These are phyloP conservation scores for Artibeus lituratus DNA, from an alignment of 2,797 vertebrate genomes.

Conservation along the genomic window DNA sequence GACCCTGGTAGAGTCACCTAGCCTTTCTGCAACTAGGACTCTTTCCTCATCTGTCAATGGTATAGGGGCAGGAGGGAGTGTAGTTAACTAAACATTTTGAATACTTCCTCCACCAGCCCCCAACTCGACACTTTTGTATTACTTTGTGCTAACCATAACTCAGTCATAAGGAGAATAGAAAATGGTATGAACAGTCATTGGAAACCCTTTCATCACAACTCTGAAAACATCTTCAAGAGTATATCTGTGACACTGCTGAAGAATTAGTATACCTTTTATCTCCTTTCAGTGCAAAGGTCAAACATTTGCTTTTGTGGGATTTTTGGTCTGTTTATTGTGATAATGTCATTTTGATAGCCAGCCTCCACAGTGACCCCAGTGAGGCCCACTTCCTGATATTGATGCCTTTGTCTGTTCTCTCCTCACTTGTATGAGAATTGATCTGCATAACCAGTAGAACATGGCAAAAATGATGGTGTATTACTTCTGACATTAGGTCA, in stretches of 20 bases:
- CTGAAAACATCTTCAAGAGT: not conserved
- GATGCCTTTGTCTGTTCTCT: not conserved
- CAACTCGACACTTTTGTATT: not conserved
- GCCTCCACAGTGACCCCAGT: not conserved
- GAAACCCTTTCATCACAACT: not conserved
- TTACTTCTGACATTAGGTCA: not conserved
- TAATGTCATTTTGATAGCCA: not conserved
- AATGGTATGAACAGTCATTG: not conserved
- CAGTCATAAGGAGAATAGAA: not conserved
- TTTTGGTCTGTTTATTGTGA: not conserved
- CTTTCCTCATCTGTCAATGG: not conserved
- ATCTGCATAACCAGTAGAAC: not conserved
- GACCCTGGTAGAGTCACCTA: not conserved
- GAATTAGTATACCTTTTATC: not conserved
- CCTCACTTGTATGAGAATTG: not conserved
- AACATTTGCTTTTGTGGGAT: not conserved
- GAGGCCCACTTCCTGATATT: not conserved
- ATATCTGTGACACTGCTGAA: not conserved
- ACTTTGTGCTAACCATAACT: not conserved
- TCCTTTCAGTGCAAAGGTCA: not conserved
- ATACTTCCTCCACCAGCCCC: not conserved
- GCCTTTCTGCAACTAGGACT: not conserved
- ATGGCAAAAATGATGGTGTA: not conserved
- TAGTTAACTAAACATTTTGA: not conserved
- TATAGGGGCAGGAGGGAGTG: not conserved